Evolutionary conservation across 1,140 invertebrate species (phyloP), one percentile per base, ranked within the genome.

Genomic region (Brachionus calyciflorus): DNA sequence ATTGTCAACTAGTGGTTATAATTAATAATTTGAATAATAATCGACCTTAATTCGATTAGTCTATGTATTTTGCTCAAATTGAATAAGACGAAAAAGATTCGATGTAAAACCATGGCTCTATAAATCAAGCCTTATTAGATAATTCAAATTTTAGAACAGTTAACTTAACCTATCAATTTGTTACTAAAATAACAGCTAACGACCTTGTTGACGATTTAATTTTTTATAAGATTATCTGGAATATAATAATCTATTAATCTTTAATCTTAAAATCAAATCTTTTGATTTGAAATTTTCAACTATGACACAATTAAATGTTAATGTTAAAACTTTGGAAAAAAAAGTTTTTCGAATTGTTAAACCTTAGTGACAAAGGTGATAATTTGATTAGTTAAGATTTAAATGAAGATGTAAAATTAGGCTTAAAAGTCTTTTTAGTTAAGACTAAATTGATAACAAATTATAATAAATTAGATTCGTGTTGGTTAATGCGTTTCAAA

Each of bases 111-210:
- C 17, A 14, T 4, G 24, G 60, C 21, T 21, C 4, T 3, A 14
- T 41, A 9, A 12, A 24, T 12, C 17, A 65, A 65, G 28, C 44
- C 30, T 44, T 65, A 21, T 21, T 65, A 19, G 26, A 65, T 9
- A 44, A 37, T 21, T 44, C 33, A 14, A 26, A 5, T 6, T 26
- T 9, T 10, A 24, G 1, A 12, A 21, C 60, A 3, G 30, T 17
- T 5, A 65, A 65, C 44, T 41, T n/a, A 44, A 65, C 37, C 9
- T 37, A 65, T 65, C 60, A 65, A 44, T 65, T 65, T 26, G 40
- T 65, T 2, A 65, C 60, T 9, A 65, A 65, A 44, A n/a, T 65
- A 2, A 24, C 17, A 21, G 60, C 60, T 41, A 65, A 65, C 3
- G 60, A 65, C 26, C 24, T 24, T 17, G 60, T 44, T 21, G 24